phyloP scores from a whole-genome alignment of 2,888 invertebrate genomes.

The Thereva nobilitata region DNA sequence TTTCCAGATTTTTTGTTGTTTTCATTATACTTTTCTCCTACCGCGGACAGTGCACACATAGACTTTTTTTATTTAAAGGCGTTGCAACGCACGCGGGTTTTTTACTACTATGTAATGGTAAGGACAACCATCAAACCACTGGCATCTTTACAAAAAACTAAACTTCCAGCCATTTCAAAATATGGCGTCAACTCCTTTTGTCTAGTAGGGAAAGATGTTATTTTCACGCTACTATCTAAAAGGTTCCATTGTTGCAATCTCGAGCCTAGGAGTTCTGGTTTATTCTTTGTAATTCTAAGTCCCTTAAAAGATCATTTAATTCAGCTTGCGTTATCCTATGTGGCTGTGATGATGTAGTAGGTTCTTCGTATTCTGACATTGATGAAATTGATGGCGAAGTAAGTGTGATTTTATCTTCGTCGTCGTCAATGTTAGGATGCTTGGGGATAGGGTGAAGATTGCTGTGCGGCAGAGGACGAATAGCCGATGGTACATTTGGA shows the following conservation, averaged over 20 bases:
- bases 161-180: conserved; percentile 2
- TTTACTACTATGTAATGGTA: too few species aligned
- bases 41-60: too few species aligned
- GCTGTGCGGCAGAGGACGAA: conserved; percentile 3
- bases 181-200: conserved; percentile 1
- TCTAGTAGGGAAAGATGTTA: conserved; percentile 1
- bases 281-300: not conserved
- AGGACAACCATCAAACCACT: too few species aligned
- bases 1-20: too few species aligned
- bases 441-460: conserved; percentile 5
- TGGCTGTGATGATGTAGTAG: too few species aligned
- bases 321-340: too few species aligned
- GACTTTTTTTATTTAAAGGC: too few species aligned
- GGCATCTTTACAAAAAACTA: not conserved
- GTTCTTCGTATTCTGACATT: too few species aligned
- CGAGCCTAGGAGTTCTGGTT: conserved; percentile 3
- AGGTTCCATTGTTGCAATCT: conserved; percentile 7
- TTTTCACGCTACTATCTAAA: not conserved
- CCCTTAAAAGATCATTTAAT: conserved; percentile 1
- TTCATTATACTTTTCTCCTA: too few species aligned
- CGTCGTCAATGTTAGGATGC: not conserved
- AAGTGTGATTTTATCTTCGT: conserved; percentile 4
- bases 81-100: too few species aligned
- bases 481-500: conserved; percentile 1
- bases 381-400: too few species aligned